Base-by-base conservation (phyloP, 2,797 vertebrate genomes). In the Martes flavigula region DNA sequence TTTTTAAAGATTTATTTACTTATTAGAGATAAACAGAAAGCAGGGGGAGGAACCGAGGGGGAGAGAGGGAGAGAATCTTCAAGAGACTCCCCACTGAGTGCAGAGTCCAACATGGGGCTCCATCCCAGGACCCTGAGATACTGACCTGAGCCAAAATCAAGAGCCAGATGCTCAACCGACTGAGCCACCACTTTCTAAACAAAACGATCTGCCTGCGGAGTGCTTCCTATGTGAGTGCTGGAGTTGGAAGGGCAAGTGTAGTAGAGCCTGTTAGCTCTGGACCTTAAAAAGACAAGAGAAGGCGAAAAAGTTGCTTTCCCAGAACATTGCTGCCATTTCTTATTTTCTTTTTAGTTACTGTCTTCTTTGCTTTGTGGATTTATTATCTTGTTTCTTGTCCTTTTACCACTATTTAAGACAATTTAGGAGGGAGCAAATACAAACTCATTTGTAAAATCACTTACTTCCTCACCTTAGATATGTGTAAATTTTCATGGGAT, bases 141-240 rank as follows among this genome's bases (percentile, higher is more conserved):
- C 35, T 20, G n/a, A 68, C 64, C 62, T 32, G n/a, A n/a, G 64
- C 17, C 17, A 20, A 10, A 68, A 20, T 10, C 32, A 68, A 68
- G 64, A 18, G 17, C n/a, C n/a, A 68, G 32, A 68, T 0, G 17
- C 18, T 68, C n/a, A 68, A 35, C 66, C 3, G 3, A 68, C 66
- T 68, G 66, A 35, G 66, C 66, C 66, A 68, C 66, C 15, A 43
- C 43, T 75, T 56, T 68, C 64, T 70, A 75, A 35, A n/a, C 30
- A 78, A 30, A 79, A 30, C 1, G 23, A 46, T 46, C n/a, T 78
- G 27, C 46, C 21, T 25, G 12, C 8, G 18, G 9, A 60, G 20
- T 3, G 1, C 25, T 83, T 2, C 23, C n/a, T 9, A 0, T 0
- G 15, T 20, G 68, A 58, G 30, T 5, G 1, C 7, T 84, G 48